These are phyloP conservation scores for Bombus waltoni DNA, from an alignment of 1,140 invertebrate genomes.

Conservation along the genomic window DNA sequence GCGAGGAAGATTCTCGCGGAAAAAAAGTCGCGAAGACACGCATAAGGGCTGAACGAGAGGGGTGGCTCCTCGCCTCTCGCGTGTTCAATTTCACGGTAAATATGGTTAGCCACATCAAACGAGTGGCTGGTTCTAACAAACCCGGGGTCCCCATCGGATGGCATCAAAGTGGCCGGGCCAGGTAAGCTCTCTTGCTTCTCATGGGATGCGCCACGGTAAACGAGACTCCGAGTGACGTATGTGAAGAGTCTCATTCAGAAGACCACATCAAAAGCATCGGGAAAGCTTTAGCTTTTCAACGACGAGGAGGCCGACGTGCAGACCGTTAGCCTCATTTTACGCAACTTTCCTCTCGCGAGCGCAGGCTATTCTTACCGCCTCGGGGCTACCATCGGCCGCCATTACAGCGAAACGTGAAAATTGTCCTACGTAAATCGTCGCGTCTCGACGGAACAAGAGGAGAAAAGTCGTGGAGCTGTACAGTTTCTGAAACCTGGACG, in stretches of 20 bases:
- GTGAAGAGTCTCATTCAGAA: constrained; percentile 50
- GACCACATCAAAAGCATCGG: constrained; percentile 62
- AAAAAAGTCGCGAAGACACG: background rate
- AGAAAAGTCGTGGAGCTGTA: constrained; percentile 46
- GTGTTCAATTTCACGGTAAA: constrained; percentile 64
- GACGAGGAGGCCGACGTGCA: constrained; percentile 41
- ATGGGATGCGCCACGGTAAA: constrained; percentile 30
- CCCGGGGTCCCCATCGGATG: constrained; percentile 16
- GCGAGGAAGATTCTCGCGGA: background rate
- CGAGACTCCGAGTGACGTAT: constrained; percentile 44
- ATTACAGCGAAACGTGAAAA: constrained; percentile 56
- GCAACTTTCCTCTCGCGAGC: constrained; percentile 51
- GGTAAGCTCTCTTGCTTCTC: constrained; percentile 55
- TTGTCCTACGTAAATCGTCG: constrained; percentile 59
- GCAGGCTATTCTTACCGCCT: constrained; percentile 41
- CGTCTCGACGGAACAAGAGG: constrained; percentile 25
- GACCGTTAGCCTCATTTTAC: constrained; percentile 54
- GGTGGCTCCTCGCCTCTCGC: constrained; percentile 25
- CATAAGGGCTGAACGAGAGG: too few species aligned
- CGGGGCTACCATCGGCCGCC: constrained; percentile 34
- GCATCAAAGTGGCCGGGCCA: constrained; percentile 59
- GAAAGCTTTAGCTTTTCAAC: constrained; percentile 47
- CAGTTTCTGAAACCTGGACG: background rate
- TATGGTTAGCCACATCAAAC: constrained; percentile 62
- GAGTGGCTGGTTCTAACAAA: constrained; percentile 60